phyloP scores from a whole-genome alignment of 2,113 vertebrate species.

The Puffinus mauretanicus region DNA sequence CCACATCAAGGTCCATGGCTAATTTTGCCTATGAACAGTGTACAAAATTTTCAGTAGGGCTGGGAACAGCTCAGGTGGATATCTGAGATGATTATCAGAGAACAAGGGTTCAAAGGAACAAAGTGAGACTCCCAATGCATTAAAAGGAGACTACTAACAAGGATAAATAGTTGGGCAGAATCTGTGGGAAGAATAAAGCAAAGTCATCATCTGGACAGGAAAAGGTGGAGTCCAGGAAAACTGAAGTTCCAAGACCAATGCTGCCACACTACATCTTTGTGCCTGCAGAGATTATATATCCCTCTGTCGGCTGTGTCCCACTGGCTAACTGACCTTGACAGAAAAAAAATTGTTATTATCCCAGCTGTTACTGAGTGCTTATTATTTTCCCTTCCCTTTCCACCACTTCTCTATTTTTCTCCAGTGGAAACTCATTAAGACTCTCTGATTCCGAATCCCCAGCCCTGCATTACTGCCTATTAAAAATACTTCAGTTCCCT shows the following conservation, averaged over 20 bases:
- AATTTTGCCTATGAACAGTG: not conserved
- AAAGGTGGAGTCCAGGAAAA: not conserved
- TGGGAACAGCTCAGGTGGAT: not conserved
- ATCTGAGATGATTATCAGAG: not conserved
- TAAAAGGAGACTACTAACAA: not conserved
- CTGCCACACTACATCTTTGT: not conserved
- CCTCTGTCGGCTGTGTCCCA: not conserved
- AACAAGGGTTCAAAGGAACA: not conserved
- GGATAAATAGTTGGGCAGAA: not conserved
- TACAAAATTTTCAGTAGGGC: not conserved
- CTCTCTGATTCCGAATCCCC: not conserved
- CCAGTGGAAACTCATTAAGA: not conserved
- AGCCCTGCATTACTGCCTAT: not conserved
- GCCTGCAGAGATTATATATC: not conserved
- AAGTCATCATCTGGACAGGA: not conserved
- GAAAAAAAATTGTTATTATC: not conserved
- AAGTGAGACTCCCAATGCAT: not conserved
- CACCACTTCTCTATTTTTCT: not conserved
- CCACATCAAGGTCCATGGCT: not conserved
- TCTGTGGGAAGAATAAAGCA: not conserved
- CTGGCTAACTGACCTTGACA: not conserved
- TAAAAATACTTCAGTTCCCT: not conserved
- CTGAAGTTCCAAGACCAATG: not conserved
- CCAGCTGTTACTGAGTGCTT: not conserved
- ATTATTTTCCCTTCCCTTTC: not conserved